Conservation (phyloP, 2,113 vertebrate species). For the Cercocebus atys region DNA sequence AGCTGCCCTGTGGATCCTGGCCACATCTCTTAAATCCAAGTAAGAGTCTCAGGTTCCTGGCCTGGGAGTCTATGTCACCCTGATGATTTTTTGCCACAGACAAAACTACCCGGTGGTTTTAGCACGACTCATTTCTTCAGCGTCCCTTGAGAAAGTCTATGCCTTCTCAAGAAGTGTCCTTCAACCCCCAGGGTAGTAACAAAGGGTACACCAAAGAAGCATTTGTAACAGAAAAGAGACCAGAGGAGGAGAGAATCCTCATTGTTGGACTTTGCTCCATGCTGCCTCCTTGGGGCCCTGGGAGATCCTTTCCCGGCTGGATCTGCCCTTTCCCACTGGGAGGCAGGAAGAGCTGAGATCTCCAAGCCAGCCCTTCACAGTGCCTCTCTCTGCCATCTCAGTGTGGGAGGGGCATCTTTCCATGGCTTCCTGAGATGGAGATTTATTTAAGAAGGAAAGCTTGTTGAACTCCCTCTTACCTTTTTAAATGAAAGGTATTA, state of each 20-base stretch:
- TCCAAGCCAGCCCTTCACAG: background rate
- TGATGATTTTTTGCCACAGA: background rate
- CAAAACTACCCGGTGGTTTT: background rate
- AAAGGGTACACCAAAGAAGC: background rate
- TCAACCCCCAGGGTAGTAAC: background rate
- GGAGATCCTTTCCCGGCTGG: background rate
- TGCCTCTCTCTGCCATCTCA: background rate
- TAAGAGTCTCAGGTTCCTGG: background rate
- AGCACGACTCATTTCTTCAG: background rate
- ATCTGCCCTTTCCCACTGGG: background rate
- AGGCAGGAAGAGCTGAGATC: background rate
- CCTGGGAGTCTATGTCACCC: background rate
- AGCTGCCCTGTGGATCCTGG: background rate
- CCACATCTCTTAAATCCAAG: background rate
- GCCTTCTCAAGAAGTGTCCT: background rate
- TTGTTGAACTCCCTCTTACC: background rate
- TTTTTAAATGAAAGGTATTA: slow-evolving; percentile 10
- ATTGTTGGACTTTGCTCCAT: background rate
- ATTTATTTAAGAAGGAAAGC: slow-evolving; percentile 20
- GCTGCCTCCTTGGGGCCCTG: background rate
- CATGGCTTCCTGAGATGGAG: slow-evolving; percentile 8
- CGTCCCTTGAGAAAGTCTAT: background rate
- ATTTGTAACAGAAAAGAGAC: background rate
- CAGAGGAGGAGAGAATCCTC: background rate
- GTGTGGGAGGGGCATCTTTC: background rate